Evolutionary conservation across 1,140 invertebrate genomes (phyloP).

Genomic region (Psix sp.): DNA sequence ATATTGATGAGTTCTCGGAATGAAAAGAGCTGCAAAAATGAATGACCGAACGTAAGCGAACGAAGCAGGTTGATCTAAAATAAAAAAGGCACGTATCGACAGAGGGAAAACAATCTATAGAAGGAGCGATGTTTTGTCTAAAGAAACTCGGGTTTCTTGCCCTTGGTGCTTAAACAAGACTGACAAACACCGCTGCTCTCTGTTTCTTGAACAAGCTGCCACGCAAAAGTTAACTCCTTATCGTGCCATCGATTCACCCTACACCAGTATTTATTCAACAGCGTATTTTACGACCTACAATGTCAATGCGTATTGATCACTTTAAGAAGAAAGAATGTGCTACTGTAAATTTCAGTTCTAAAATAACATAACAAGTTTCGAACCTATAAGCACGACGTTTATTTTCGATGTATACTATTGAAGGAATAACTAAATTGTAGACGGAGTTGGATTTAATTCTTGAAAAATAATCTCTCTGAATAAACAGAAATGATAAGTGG

Average conservation of each 20-base stretch:
- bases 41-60: no score
- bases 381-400: no score
- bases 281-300: conserved; percentile 44
- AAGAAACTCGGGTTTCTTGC: conserved; percentile 34
- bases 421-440: no score
- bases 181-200: conserved; percentile 41
- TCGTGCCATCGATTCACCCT: conserved; percentile 53
- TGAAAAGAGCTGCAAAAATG: no score
- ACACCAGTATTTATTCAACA: conserved; percentile 55
- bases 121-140: conserved; percentile 45
- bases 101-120: conserved; percentile 12
- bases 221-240: conserved; percentile 43
- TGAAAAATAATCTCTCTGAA: no score
- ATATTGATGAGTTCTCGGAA: no score
- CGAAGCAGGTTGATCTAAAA: conserved; percentile 6
- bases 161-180: conserved; percentile 23
- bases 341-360: conserved; percentile 31
- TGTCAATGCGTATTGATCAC: conserved; percentile 56
- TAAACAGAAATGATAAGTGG: no score
- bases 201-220: conserved; percentile 22
- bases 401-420: no score
- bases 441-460: no score
- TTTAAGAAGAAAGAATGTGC: conserved; percentile 36
- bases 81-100: conserved; percentile 10
- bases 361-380: conserved; percentile 42